Evolutionary conservation across 1,140 invertebrate genomes (phyloP), one percentile per base, ranked within the genome.

Genomic region (Drosophila chauvacae): DNA sequence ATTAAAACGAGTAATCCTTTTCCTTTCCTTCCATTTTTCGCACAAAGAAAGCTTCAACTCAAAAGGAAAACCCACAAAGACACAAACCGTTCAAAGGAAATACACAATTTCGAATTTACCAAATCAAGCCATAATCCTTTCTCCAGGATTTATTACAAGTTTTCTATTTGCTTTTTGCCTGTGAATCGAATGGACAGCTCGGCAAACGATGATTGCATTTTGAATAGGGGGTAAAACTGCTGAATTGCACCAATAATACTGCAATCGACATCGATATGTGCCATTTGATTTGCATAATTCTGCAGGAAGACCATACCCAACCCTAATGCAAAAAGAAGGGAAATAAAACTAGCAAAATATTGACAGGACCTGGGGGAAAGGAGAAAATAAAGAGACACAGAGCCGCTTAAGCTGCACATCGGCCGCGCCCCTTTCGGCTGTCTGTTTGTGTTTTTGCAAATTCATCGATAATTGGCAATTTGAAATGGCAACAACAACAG

Each of bases 401-500:
- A 75, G 65, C 82, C 76, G 83, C 83, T 87, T 86, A 86, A 86
- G 83, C 82, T 69, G 75, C 47, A 69, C 66, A 64, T 41, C 48
- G 59, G 55, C 84, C 82, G 66, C 79, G 63, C 84, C 77, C 61
- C 71, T 64, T 59, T 48, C 23, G 53, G 35, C 60, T 86, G 84
- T 83, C 84, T 83, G 80, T 87, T 87, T 87, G 83, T 71, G 80
- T 88, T 88, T 88, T 88, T 75, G 84, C 84, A 88, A 88, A 88
- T 88, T 88, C 84, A 88, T 88, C 84, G 84, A 88, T 88, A 88
- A 88, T 88, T 88, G 84, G 77, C 84, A 84, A 88, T 88, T 88
- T 78, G 84, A 88, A 87, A 88, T 88, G 85, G 84, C 84, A 88
- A 88, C 84, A 82, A 87, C 69, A 66, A 44, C 13, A 10, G 9